Conservation (phyloP, 1,140 invertebrate species). For the Samia ricini region DNA sequence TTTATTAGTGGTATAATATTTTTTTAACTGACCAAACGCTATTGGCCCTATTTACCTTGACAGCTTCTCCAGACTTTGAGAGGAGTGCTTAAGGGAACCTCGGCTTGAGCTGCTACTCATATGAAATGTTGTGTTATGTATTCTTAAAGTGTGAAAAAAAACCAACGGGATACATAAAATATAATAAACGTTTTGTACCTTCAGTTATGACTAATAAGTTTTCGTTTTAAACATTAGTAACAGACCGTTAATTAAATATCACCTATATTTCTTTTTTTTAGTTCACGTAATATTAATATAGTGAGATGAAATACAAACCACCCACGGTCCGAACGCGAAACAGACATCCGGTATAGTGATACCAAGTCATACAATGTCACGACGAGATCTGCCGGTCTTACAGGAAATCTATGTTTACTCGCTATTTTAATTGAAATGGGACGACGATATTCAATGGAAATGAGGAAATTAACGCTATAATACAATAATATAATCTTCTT, state of each 20-base stretch:
- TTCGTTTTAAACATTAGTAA: not conserved
- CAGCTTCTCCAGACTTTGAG: no score
- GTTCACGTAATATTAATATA: constrained; percentile 25
- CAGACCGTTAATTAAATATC: not conserved
- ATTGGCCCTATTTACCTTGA: no score
- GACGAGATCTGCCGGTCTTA: constrained; percentile 8
- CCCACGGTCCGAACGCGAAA: constrained; percentile 20
- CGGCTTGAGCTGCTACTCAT: no score
- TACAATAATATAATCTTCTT: not conserved
- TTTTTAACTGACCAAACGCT: no score
- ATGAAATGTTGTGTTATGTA: no score
- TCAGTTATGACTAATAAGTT: no score
- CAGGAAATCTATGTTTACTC: constrained; percentile 21
- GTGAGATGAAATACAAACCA: constrained; percentile 32
- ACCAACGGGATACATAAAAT: no score
- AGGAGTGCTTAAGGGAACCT: no score
- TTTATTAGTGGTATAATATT: no score
- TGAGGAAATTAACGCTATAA: not conserved
- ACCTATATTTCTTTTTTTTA: not conserved
- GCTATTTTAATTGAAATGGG: not conserved
- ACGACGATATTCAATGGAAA: not conserved
- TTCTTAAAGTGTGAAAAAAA: no score
- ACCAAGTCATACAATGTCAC: constrained; percentile 9
- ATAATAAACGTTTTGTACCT: no score
- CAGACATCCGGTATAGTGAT: constrained; percentile 11